A percentile compares a stretch with the other conserved stretches of the same genome.
Conservation (phyloP, 2,888 invertebrate genomes). For the Caenorhabditis sinica region DNA sequence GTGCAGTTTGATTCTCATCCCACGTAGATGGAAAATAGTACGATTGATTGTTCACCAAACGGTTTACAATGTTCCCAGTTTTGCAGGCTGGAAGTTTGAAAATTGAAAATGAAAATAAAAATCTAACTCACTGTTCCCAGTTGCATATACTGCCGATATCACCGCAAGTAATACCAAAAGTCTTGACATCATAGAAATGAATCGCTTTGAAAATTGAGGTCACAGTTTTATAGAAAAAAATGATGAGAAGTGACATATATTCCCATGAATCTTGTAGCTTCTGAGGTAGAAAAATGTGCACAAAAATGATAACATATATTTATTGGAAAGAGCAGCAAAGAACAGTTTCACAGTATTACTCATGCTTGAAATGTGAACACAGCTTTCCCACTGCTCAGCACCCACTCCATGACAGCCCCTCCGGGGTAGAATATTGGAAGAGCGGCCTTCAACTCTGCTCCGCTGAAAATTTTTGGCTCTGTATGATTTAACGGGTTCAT, state of each 20-base stretch:
- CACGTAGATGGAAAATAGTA: constrained; percentile 39
- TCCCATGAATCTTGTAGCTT: no score
- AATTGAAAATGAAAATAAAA: no score
- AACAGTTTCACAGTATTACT: background rate
- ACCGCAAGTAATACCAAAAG: background rate
- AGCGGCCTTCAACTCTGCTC: background rate
- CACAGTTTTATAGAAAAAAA: background rate
- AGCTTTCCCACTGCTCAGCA: constrained; percentile 12
- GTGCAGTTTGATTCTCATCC: constrained; percentile 35
- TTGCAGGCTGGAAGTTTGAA: constrained; percentile 11
- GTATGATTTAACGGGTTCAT: no score
- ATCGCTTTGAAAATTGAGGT: background rate
- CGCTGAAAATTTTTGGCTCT: constrained; percentile 1
- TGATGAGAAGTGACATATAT: no score
- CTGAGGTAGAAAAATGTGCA: background rate
- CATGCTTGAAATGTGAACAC: constrained; percentile 8
- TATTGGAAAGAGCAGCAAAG: background rate
- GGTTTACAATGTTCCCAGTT: constrained; percentile 31
- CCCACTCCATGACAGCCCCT: background rate
- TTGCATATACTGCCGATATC: background rate
- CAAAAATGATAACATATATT: background rate
- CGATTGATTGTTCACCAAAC: background rate
- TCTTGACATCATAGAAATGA: background rate
- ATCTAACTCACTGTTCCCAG: background rate
- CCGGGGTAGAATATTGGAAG: constrained; percentile 12